Base-by-base conservation (phyloP, 2,797 vertebrate species). In the Pseudomugil tenellus region DNA sequence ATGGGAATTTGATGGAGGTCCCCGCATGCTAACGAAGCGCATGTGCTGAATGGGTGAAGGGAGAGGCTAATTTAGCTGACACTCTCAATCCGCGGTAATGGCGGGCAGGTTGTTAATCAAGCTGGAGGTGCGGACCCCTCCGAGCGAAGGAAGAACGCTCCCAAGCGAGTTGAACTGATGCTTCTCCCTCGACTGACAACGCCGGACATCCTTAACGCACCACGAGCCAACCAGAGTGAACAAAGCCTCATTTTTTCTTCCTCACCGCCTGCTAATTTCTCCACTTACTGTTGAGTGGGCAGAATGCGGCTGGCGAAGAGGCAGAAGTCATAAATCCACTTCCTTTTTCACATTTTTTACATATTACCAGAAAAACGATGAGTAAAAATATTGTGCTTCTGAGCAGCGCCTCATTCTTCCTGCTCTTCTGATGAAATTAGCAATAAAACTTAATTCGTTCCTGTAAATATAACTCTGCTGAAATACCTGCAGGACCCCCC, bases 51-150 rank as follows among this genome's bases (percentile, higher is more conserved):
- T 68, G 85, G 88, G 79, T 84, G 85, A 88, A 64, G 78, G 88
- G 89, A 85, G 87, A 89, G 89, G 88, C 90, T 92, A 91, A 93
- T 92, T 92, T 62, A 88, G 82, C 86, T 92, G 91, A 92, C 91
- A 92, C 77, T 83, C 83, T 85, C 83, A 78, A 80, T 91, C 80
- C 77, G 64, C 67, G 81, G 73, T 91, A 89, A 88, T 69, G 74
- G 83, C 58, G 77, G 86, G 89, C 90, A 91, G 91, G 84, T 82
- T 90, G 91, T 90, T 92, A 93, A 94, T 92, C 88, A 91, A 79
- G 81, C 79, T 81, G 85, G 91, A 90, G 87, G 84, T 84, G 76
- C 72, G 69, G 78, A 90, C 70, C 31, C 52, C 23, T 53, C 70
- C 37, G 67, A 81, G 74, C 64, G 58, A 77, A 80, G 80, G 80